Evolutionary conservation across 2,113 vertebrate species (phyloP), one percentile per base, ranked within the genome.

Genomic region (Pollimyrus isidori): DNA sequence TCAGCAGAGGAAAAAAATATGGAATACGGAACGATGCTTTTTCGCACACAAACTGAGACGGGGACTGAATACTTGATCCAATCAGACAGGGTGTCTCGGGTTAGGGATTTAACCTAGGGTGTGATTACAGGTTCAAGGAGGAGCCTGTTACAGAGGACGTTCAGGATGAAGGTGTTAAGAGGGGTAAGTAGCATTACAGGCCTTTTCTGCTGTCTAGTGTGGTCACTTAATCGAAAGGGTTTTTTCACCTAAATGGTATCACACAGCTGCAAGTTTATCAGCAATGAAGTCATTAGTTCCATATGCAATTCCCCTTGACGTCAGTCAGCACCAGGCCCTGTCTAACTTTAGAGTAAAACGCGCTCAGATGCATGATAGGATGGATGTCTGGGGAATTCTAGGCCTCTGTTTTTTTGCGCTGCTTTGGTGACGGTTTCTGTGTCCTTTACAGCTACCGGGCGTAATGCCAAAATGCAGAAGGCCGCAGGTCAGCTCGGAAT

Each of bases 81-180:
- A 26, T 65, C 49, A 91, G 89, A 91, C 88, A 69, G 87, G 48
- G 82, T 53, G 88, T 48, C 30, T 85, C 80, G 53, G 58, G 49
- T 84, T 83, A 21, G 83, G 69, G 52, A 17, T 88, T 30, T 92
- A 53, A 92, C 90, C 91, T 91, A 53, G 5, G 48, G 90, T 90
- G 90, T 88, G 90, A 91, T 94, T 88, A 89, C 91, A 98, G 97
- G 97, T 98, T 98, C 92, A 97, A 95, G 90, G 97, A 98, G 30
- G 96, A 96, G 5, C 89, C 95, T 1, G 83, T 87, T 26, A 89
- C 92, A 0, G 95, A 97, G 89, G 93, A 91, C 76, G 45, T 91
- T 23, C 23, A 91, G 0, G 96, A 96, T 58, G 90, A 87, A 0
- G 89, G 94, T 1, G 85, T 91, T 88, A 93, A 92, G 90, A 95